Evolutionary conservation across 1,140 invertebrate genomes (phyloP), one percentile per base, ranked within the genome.

Genomic region (Anoplolepis gracilipes): DNA sequence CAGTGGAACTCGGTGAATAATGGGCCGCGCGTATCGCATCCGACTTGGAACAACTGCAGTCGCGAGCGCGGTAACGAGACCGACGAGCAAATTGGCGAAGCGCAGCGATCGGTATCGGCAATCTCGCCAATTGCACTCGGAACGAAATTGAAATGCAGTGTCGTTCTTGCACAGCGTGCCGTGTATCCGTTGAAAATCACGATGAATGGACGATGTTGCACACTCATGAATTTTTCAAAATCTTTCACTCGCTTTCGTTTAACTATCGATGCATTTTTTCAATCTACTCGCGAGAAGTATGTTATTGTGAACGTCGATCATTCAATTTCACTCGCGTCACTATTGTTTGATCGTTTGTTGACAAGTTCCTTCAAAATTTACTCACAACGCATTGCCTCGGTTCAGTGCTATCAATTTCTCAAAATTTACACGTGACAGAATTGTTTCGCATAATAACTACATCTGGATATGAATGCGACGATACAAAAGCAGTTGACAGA

Each of bases 101-200:
- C 19, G 79, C 49, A 46, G 55, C 53, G 87, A 85, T 87, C 72
- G 79, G 84, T 87, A 87, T 88, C 55, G 79, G 79, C 87, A 88
- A 87, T 88, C 46, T 87, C 57, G 86, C 53, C 70, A 78, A 88
- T 88, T 70, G 87, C 72, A 46, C 70, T 46, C 46, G 16, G 4
- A 57, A 46, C 19, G 82, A 69, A 75, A 87, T 88, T 64, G 86
- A 87, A 87, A 82, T 70, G 85, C 64, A 36, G 36, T 25, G 57
- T 87, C 39, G 78, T 42, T 59, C 61, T 69, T 73, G 73, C 46
- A 4, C 73, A 28, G 25, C 57, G 73, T 11, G 85, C 42, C 65
- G 62, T 64, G 53, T 53, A 64, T 30, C 3, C 61, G 42, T 19
- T 36, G 65, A 57, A 88, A 88, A 87, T 61, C 81, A 88, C 30